Percentiles rank a stretch among this genome's conserved stretches.
phyloP scores from a whole-genome alignment of 2,797 vertebrate genomes.

The Meriones psammophilus region DNA sequence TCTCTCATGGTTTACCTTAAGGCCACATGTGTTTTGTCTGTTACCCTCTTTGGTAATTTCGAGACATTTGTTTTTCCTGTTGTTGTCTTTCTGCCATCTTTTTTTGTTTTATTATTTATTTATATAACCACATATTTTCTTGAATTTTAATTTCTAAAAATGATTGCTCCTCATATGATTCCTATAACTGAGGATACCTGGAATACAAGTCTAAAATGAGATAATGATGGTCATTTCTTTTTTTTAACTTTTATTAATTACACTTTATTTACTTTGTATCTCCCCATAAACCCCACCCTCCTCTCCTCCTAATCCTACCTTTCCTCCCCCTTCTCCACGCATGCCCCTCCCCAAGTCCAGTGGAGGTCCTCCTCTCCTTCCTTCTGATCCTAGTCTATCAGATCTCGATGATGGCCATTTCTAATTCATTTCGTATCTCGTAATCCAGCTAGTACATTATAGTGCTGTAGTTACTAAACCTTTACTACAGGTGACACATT shows the following conservation, averaged over 20 bases:
- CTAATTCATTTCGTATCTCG: neutral
- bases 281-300: too few relatives aligned
- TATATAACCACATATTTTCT: neutral
- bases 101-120: neutral
- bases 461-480: neutral
- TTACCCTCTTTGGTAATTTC: neutral
- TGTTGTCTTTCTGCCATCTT: neutral
- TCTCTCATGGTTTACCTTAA: neutral
- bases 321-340: too few relatives aligned
- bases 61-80: neutral
- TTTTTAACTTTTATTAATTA: too few relatives aligned
- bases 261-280: too few relatives aligned
- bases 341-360: too few relatives aligned
- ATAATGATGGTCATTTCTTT: neutral
- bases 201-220: neutral
- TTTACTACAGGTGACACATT: neutral
- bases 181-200: neutral
- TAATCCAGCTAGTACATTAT: neutral
- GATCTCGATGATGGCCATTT: too few relatives aligned
- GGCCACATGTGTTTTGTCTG: neutral
- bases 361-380: too few relatives aligned
- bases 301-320: too few relatives aligned
- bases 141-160: neutral
- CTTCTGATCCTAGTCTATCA: too few relatives aligned
- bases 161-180: neutral